Evolutionary conservation across 2,797 vertebrate species (phyloP), one percentile per base, ranked within the genome.

Genomic region (Myotis vivesi): DNA sequence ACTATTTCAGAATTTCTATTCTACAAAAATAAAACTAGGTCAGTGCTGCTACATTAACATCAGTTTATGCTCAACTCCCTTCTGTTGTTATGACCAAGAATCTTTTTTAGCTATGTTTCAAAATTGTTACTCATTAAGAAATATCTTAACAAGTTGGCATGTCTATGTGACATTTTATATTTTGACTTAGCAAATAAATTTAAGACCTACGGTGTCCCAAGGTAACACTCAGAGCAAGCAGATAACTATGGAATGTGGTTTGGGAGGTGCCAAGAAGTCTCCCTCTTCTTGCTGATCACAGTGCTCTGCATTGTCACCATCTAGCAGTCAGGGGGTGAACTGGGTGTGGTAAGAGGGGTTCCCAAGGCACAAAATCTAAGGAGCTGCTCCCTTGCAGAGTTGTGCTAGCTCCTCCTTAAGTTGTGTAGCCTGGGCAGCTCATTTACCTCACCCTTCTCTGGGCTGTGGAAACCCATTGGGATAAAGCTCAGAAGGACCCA

Each of bases 1-100:
- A 33, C 19, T 80, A 69, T 66, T 94, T 64, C 25, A 85, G 44
- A 79, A 81, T 73, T 55, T 75, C 68, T 91, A 49, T 49, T 89
- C 83, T 94, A 83, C 51, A 69, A 87, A 91, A 96, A 84, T 89
- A 95, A 92, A 85, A 89, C 36, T 28, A 95, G 28, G 11, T 80
- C 68, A 44, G 11, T 83, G 38, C 15, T 62, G 91, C 28, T 30
- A 62, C 89, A 72, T 73, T 51, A 73, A 25, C 53, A 51, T 72
- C 57, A 68, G 55, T 85, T 89, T 79, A 79, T 69, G 62, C 76
- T 64, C 66, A 30, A 68, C 13, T 44, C n/a, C 75, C 41, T 94
- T 93, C 62, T 80, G 77, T 77, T 86, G 38, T 57, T 80, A 79
- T 69, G 59, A 55, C 12, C 38, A 51, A 71, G 83, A 76, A 72